Evolutionary conservation across 2,113 vertebrate genomes (phyloP), one percentile per base, ranked within the genome.

Genomic region (Lepisosteus oculatus): DNA sequence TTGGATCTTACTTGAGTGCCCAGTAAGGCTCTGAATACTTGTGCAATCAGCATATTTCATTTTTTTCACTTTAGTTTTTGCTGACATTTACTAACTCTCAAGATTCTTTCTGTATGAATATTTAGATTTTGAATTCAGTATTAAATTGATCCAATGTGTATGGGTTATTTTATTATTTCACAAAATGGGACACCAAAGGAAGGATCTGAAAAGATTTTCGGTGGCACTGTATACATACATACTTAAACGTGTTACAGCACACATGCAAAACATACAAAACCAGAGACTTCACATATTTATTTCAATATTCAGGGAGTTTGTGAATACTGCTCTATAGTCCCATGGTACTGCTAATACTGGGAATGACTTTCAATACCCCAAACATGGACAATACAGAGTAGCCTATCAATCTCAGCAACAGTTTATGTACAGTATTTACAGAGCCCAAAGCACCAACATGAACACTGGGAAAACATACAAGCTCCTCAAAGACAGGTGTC

Each of bases 11-110:
- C 29, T 29, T 29, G 29, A 29, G 29, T 29, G 29, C 29, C 29
- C 29, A 29, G 29, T 29, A 29, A 29, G 29, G 29, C 29, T 29
- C 29, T 29, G 29, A 29, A 29, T 81, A 75, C 76, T 74, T 85
- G 76, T 74, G 55, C 69, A 79, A 78, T 73, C 44, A 61, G 55
- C 57, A 67, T 56, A 65, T 75, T 68, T 65, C 44, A 12, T 61
- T 69, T 65, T 78, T 69, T 65, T 81, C 72, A 73, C 64, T 61
- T 11, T 6, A 69, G 12, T 69, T 47, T 56, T 55, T 69, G 43
- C 12, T 55, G 42, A 14, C 61, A 62, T 29, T n/a, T 56, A 12
- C 43, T 56, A 69, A 44, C 41, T 56, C 57, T 69, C 41, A 44
- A 17, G 41, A 41, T 69, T 13, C 14, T 15, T 15, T 15, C 8